A percentile compares a stretch with the other conserved stretches of the same genome.
Conservation (phyloP, 2,797 vertebrate genomes). For the Masticophis lateralis region DNA sequence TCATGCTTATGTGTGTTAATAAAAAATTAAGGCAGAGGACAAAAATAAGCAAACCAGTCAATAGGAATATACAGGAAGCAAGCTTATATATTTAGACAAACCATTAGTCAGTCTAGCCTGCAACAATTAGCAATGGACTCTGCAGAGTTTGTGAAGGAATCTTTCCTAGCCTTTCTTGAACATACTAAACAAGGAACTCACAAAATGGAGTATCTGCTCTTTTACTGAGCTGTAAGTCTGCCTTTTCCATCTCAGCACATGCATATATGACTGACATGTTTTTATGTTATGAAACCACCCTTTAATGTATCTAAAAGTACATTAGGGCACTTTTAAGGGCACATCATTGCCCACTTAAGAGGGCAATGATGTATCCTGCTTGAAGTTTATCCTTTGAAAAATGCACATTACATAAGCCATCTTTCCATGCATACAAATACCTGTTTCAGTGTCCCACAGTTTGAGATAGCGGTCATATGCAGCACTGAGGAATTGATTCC, state of each 20-base stretch:
- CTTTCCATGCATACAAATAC: constrained; percentile 63
- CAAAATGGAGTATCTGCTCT: neutral
- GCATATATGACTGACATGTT: neutral
- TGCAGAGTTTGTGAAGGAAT: neutral
- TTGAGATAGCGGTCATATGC: constrained; percentile 95
- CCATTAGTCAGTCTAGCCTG: neutral
- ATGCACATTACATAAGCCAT: neutral
- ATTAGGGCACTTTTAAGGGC: no score
- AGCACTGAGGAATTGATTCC: constrained; percentile 91
- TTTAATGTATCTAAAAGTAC: neutral
- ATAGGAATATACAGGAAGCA: neutral
- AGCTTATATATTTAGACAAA: neutral
- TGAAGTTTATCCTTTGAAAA: neutral
- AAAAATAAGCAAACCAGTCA: neutral
- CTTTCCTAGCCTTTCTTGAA: neutral
- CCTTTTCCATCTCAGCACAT: neutral
- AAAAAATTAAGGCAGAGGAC: neutral
- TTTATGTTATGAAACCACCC: neutral
- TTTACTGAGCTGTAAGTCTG: neutral
- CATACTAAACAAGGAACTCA: neutral
- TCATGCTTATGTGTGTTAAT: neutral
- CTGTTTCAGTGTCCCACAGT: constrained; percentile 97
- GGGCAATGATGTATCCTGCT: neutral
- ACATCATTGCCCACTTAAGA: no score
- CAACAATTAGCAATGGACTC: neutral